Evolutionary conservation across 2,888 invertebrate species (phyloP), one percentile per base, ranked within the genome.

Genomic region (Nephrocerus scutellatus): DNA sequence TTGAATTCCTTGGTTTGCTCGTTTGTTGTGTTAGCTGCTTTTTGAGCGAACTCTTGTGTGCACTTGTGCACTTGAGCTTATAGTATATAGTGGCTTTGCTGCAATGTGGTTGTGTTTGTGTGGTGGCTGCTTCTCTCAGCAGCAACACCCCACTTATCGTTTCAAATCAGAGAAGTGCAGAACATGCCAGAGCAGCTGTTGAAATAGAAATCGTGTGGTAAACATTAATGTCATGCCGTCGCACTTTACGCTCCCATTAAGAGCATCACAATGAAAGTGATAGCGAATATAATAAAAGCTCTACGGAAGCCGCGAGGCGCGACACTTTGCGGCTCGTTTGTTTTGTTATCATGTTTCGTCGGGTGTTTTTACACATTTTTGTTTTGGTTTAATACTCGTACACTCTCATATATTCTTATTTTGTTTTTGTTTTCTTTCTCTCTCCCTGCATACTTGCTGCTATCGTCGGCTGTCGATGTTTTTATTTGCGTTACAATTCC

Each of bases 1-100:
- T 44, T 44, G 33, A 34, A 33, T 23, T 36, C 35, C 41, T 32
- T 41, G 41, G 32, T 41, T 54, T 60, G 57, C 59, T 59, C 54
- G 47, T 41, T 45, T 47, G 46, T 36, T 40, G 41, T 45, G 29
- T 28, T 26, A 46, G 49, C 47, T 44, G 48, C 43, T 37, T n/a
- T 19, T 46, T 33, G 24, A 23, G 15, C 21, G 30, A 24, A 13
- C 15, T 22, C 30, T 29, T 16, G 9, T 19, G 20, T 30, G 16
- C 21, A 3, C n/a, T 20, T 35, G 12, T 6, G 21, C 10, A 19
- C 21, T 31, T 16, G 12, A 14, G 20, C 8, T 13, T n/a, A 15
- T 8, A 30, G 19, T 23, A 33, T 22, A 24, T 20, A 26, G 31
- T 16, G 29, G 30, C 30, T 29, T 35, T 35, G 34, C 20, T 18